A percentile compares a stretch with the other conserved stretches of the same genome.
Evolutionary conservation across 2,797 vertebrate genomes (phyloP).

Genomic region (Enteromius anoplus): DNA sequence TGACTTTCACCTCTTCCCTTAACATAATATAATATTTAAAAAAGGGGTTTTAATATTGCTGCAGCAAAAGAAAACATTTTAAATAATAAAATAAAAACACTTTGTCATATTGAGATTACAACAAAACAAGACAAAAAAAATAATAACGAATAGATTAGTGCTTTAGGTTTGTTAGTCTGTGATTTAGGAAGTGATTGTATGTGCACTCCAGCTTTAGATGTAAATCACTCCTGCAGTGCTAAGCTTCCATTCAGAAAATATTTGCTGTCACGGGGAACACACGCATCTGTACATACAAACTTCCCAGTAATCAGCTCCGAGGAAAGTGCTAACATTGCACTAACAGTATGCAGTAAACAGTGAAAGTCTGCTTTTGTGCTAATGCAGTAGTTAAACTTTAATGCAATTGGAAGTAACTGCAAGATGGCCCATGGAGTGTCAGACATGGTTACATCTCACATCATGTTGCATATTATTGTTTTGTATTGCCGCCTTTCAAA

Average conservation of each 20-base stretch:
- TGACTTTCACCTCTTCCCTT: too few species aligned
- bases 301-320: background rate
- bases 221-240: background rate
- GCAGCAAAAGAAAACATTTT: background rate
- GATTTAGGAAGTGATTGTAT: background rate
- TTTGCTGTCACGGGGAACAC: background rate
- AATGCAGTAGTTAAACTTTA: slow-evolving; percentile 35
- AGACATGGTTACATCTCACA: background rate
- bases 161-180: background rate
- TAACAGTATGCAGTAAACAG: slow-evolving; percentile 4
- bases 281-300: slow-evolving; percentile 10
- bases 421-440: slow-evolving; percentile 16
- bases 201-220: background rate
- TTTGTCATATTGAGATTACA: background rate
- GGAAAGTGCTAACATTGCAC: background rate
- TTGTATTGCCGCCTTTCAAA: slow-evolving; percentile 3
- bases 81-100: too few species aligned
- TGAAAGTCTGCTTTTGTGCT: slow-evolving; percentile 11
- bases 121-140: background rate
- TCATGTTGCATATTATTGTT: slow-evolving; percentile 33
- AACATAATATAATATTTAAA: too few species aligned
- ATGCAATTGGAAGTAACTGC: slow-evolving; percentile 40
- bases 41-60: background rate
- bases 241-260: background rate
- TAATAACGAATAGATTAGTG: background rate